Conservation (phyloP, 2,797 vertebrate species). For the Okamejei kenojei region DNA sequence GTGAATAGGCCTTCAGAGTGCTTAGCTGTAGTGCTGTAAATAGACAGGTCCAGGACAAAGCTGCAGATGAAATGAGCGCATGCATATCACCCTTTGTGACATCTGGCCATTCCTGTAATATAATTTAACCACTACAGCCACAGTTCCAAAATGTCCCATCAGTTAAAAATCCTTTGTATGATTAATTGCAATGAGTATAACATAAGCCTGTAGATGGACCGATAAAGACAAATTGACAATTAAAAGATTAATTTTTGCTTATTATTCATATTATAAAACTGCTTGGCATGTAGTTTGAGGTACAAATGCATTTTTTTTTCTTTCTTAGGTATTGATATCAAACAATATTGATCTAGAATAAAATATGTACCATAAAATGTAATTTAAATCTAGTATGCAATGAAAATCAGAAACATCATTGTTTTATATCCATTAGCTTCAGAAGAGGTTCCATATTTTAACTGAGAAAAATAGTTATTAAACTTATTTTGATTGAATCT, state of each 20-base stretch:
- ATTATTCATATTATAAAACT: constrained; percentile 37
- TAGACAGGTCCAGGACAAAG: constrained; percentile 99
- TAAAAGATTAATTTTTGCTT: constrained; percentile 72
- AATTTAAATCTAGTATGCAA: neutral
- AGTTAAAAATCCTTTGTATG: constrained; percentile 97
- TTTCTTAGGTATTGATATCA: constrained; percentile 11
- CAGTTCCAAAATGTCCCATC: constrained; percentile 87
- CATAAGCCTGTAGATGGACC: constrained; percentile 98
- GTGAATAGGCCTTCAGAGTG: constrained; percentile 99
- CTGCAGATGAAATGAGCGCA: constrained; percentile 98
- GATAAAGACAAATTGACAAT: constrained; percentile 99
- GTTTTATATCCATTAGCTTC: neutral
- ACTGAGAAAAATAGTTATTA: constrained; percentile 17
- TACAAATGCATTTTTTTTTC: constrained; percentile 23
- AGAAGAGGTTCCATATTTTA: neutral
- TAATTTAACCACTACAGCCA: constrained; percentile 78
- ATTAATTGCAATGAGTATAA: constrained; percentile 99
- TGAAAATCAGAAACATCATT: neutral
- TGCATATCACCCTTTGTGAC: constrained; percentile 93
- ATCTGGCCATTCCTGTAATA: constrained; percentile 96
- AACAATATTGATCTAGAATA: constrained; percentile 25
- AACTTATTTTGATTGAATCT: neutral
- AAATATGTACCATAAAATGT: neutral
- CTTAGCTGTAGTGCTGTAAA: constrained; percentile 99
- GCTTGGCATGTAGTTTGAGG: neutral